These are phyloP conservation scores for human DNA, from an alignment of 2,113 vertebrate genomes.

Conservation along the genomic window GRCh38 chrX:32533501-32534000, in stretches of 20 bases:
- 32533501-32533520: background rate
- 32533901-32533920: slow-evolving; percentile 72
- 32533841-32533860: slow-evolving; percentile 60
- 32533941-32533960: slow-evolving; percentile 61
- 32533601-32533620: background rate
- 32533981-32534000: background rate
- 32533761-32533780: slow-evolving; percentile 53
- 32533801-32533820: slow-evolving; percentile 47
- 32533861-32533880: slow-evolving; percentile 70
- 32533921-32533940: slow-evolving; percentile 51
- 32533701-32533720: slow-evolving; percentile 34
- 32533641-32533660: background rate
- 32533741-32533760: background rate
- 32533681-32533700: background rate
- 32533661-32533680: background rate
- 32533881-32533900: slow-evolving; percentile 72
- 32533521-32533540: background rate
- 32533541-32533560: background rate
- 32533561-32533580: background rate
- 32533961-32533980: background rate
- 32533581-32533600: background rate
- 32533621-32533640: background rate
- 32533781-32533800: background rate
- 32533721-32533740: slow-evolving; percentile 10
- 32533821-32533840: slow-evolving; percentile 73